phyloP scores from a whole-genome alignment of 2,797 vertebrate genomes.

The Artibeus lituratus region DNA sequence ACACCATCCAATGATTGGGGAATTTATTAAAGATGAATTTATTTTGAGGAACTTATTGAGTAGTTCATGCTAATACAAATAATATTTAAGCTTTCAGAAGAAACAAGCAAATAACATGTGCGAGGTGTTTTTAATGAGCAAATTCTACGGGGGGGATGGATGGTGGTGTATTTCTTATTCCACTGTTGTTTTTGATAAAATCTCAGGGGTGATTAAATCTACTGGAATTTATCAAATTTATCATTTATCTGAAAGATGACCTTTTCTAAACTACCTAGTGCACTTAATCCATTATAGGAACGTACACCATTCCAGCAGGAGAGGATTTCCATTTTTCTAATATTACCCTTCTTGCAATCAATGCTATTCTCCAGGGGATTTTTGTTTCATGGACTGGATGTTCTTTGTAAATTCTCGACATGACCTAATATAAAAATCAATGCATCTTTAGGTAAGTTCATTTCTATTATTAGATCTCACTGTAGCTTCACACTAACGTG shows the following conservation, averaged over 20 bases:
- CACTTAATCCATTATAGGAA: constrained; percentile 58
- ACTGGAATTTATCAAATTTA: constrained; percentile 44
- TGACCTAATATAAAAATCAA: constrained; percentile 72
- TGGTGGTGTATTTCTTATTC: constrained; percentile 47
- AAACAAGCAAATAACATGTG: background rate
- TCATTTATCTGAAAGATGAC: constrained; percentile 65
- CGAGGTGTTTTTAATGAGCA: constrained; percentile 21
- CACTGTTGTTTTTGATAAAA: constrained; percentile 31
- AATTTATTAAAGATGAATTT: background rate
- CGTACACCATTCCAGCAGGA: background rate
- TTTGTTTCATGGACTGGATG: constrained; percentile 62
- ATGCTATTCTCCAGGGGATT: constrained; percentile 69
- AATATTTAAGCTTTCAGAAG: constrained; percentile 20
- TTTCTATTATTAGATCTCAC: constrained; percentile 70
- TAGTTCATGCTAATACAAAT: background rate
- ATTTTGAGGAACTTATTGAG: background rate
- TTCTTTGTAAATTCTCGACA: constrained; percentile 70
- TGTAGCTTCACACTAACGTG: constrained; percentile 64
- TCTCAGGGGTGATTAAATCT: constrained; percentile 62
- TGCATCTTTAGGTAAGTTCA: constrained; percentile 67
- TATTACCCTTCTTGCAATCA: constrained; percentile 56
- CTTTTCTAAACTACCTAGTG: constrained; percentile 54
- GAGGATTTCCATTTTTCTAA: constrained; percentile 64
- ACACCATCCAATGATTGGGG: background rate
- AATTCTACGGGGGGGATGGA: constrained; percentile 22